Evolutionary conservation across 2,888 invertebrate species (phyloP), one percentile per base, ranked within the genome.

Genomic region (Drosophila melanosoma): DNA sequence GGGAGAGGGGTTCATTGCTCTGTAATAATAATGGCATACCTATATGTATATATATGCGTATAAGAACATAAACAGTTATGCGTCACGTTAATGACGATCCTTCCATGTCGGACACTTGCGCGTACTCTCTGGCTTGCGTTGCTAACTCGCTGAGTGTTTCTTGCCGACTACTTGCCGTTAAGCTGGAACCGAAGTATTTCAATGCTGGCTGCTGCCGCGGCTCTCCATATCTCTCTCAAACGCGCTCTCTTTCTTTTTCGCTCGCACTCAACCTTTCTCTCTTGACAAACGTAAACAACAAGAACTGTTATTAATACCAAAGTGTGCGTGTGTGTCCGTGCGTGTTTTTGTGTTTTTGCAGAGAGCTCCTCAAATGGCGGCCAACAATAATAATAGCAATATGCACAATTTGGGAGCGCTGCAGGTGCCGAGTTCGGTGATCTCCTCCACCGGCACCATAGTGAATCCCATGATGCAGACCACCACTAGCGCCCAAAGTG

Each of bases 301-400:
- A 74, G 61, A 70, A 63, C 53, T 69, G 54, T 63, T 65, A 67
- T 51, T 70, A 65, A 49, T 61, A 20, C 49, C 48, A 26, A 64
- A 38, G 45, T 70, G 54, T 71, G 33, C 51, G 58, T 51, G 42
- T 69, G 32, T 70, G 29, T 45, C 17, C 40, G 36, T 58, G 23
- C 42, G 32, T 36, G 8, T 57, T 38, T 42, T 26, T 35, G 35
- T 58, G 23, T 29, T 60, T 48, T 76, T 79, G 61, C 72, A 79
- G 76, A 70, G 74, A 70, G 74, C 76, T 73, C 69, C 70, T 70
- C 63, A 67, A 69, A 91, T 91, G 91, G 90, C 91, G 77, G 86
- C 91, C 73, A 91, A 89, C 73, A 91, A 91, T 75, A 91, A 89
- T 71, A 91, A 91, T 77, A 76, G 67, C 69, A 91, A 87, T 62